Percentiles rank a stretch among this genome's conserved stretches.
These are phyloP conservation scores for Coreoperca whiteheadi DNA, from an alignment of 2,113 vertebrate species.

Conservation along the genomic window DNA sequence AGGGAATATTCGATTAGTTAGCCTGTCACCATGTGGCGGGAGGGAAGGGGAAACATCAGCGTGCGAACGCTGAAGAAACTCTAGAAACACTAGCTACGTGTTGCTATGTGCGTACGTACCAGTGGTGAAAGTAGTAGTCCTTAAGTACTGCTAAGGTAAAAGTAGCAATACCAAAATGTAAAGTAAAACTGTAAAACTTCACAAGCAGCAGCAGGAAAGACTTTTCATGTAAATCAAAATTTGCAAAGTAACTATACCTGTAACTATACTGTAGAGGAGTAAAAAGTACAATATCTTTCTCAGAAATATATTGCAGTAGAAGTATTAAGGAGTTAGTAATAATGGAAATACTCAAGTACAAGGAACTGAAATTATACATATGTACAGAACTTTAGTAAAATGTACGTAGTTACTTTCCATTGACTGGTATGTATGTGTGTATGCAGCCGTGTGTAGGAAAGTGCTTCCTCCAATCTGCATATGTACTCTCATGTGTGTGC, in stretches of 20 bases:
- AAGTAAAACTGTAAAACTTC: not conserved
- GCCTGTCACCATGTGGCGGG: slow-evolving; percentile 64
- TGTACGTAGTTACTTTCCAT: not conserved
- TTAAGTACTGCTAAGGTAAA: not conserved
- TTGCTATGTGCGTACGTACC: not conserved
- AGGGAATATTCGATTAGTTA: slow-evolving; percentile 78
- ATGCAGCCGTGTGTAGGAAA: not conserved
- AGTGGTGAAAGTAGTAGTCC: not conserved
- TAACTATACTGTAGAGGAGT: not conserved
- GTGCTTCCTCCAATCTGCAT: not conserved
- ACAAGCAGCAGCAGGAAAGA: not conserved
- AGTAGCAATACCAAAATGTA: not conserved
- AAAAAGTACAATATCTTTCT: not conserved
- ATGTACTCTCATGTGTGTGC: not conserved
- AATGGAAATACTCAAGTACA: not conserved
- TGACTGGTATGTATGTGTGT: not conserved
- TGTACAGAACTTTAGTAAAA: not conserved
- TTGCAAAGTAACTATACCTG: not conserved
- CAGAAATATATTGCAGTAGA: not conserved
- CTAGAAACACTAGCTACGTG: slow-evolving; percentile 14
- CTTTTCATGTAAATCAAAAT: not conserved
- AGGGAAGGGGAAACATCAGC: slow-evolving; percentile 46
- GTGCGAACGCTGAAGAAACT: slow-evolving; percentile 24
- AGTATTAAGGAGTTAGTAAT: not conserved
- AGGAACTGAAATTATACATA: not conserved